Base-by-base conservation (phyloP, 2,797 vertebrate species). In the Kryptopterus vitreolus region DNA sequence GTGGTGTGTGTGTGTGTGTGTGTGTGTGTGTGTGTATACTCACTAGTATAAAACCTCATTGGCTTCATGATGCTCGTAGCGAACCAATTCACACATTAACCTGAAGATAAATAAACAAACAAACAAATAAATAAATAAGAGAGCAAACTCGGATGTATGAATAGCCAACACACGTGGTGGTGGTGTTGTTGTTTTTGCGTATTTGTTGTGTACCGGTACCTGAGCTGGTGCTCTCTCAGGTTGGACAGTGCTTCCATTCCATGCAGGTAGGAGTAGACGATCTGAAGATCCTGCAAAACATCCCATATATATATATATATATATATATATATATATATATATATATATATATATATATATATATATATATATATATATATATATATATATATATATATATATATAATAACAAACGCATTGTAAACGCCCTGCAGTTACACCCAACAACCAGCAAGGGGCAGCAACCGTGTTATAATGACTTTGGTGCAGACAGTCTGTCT, bases 231-330 rank as follows among this genome's bases (percentile, higher is more conserved):
- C 71, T 96, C 95, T 75, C 95, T 92, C 86, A 96, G 88, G 86
- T 95, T 96, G 77, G 95, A 96, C 76, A 96, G 89, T 0, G 95
- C 95, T 89, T 96, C 95, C 95, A 96, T 96, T 43, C 95, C 95
- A 81, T 96, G 95, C 74, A 96, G 91, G 87, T 96, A 95, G 0
- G 95, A 96, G 87, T 96, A 96, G 0, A 96, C 94, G 48, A 96
- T 94, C 87, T 96, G 95, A 90, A 96, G 91, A 86, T 96, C 95
- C 95, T 96, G 87, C 59, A 88, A 20, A 90, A 85, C n/a, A 52
- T 77, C 18, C n/a, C n/a, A n/a, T n/a, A n/a, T n/a, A n/a, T n/a
- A n/a, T n/a, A n/a, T n/a, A n/a, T n/a, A n/a, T n/a, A n/a, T n/a
- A n/a, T n/a, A n/a, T n/a, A n/a, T n/a, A n/a, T n/a, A n/a, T n/a